phyloP scores from a whole-genome alignment of 2,113 vertebrate genomes.

The Grammomys surdaster region DNA sequence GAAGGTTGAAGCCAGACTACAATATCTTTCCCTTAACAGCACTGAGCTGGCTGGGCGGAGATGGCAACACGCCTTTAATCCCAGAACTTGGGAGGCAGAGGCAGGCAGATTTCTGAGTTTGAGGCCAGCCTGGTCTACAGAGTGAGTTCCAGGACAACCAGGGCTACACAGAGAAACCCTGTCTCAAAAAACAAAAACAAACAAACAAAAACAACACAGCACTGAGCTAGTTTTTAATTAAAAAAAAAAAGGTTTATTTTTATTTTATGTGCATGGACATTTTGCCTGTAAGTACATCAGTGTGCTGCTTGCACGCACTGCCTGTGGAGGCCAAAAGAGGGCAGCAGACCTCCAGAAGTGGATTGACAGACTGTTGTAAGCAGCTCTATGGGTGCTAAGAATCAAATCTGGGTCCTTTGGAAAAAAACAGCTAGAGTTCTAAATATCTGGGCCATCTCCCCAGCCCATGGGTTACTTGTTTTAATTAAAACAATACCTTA shows the following conservation, averaged over 20 bases:
- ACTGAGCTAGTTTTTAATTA: not conserved
- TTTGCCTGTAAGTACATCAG: not conserved
- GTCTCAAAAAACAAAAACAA: too few relatives aligned
- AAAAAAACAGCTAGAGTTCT: not conserved
- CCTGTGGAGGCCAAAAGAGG: not conserved
- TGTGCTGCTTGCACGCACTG: not conserved
- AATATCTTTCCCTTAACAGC: not conserved
- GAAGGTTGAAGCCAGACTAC: not conserved
- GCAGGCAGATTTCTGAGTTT: too few relatives aligned
- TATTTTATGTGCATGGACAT: not conserved
- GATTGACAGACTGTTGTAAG: not conserved
- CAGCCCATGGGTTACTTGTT: not conserved
- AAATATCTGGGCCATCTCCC: not conserved
- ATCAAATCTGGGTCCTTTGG: not conserved
- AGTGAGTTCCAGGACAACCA: too few relatives aligned
- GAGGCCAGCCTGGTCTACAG: too few relatives aligned
- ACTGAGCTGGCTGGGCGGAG: not conserved
- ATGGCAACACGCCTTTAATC: too few relatives aligned
- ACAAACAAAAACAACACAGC: not conserved
- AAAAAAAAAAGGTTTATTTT: not conserved
- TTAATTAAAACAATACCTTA: slow-evolving; percentile 54
- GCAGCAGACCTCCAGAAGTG: not conserved
- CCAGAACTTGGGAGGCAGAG: too few relatives aligned
- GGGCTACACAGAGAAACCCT: too few relatives aligned
- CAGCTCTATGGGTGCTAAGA: not conserved